Base-by-base conservation (phyloP, 2,797 vertebrate species). In the Lagocephalus sceleratus region DNA sequence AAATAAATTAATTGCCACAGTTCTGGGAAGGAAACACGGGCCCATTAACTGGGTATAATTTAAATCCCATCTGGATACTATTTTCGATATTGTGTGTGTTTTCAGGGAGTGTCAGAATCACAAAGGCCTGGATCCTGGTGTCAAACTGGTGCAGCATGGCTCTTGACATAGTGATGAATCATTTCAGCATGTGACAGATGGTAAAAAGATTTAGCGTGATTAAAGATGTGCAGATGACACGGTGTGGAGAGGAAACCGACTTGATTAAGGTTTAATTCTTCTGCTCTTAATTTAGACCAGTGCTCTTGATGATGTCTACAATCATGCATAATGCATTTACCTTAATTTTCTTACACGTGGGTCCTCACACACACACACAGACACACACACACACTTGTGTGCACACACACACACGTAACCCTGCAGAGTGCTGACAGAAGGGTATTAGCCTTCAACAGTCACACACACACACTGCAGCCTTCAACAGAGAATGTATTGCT, bases 371-470 rank as follows among this genome's bases (percentile, higher is more conserved):
- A 39, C 19, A 23, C n/a, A 56, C 49, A 26, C 47, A 47, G 10
- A 19, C 52, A 40, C 21, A 29, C 6, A 32, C 5, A 20, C 16
- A n/a, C n/a, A 10, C 17, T 65, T 16, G 69, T 35, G 42, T 10
- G 40, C 19, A 20, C 32, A 22, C 20, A 7, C 20, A 20, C 20
- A 67, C 20, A 64, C 35, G 42, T 5, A 50, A 51, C 44, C 10
- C 50, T 9, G 54, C 54, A 63, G 44, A 58, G 59, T 60, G 57
- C 21, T 52, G 55, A 47, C 22, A 49, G 49, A 40, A 42, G 19
- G 59, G 51, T 39, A 82, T 82, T 73, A 78, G 76, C 79, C 79
- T 84, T 84, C 76, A 63, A 60, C 69, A 73, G 70, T 73, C 77
- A 60, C 61, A 70, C 26, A 70, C 23, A 70, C 71, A 71, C 71